Evolutionary conservation across 2,113 vertebrate genomes (phyloP), one percentile per base, ranked within the genome.

Genomic region (Monopterus albus): DNA sequence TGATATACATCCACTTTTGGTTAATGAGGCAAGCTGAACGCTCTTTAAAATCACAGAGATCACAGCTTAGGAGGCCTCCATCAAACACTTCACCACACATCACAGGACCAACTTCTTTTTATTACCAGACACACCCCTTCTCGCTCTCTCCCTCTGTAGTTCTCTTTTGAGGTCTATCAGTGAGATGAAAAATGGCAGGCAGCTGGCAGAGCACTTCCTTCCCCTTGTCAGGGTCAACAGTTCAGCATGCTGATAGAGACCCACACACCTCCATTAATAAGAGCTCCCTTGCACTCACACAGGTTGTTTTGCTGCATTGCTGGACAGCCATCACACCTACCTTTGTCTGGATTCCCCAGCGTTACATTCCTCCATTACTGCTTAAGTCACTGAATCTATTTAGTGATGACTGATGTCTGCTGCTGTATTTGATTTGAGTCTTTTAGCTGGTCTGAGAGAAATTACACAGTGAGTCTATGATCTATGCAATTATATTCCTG

Each of bases 151-250:
- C 18, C 28, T 31, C 43, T 42, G 36, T 40, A 21, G 55, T 52
- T 53, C 61, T 84, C 62, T 78, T 84, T 71, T 82, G 75, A 83
- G 82, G 62, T 83, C 81, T 71, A 83, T 88, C 76, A 78, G 76
- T 78, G 75, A 75, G 83, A 91, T 91, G 92, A 93, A 89, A 91
- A 92, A 94, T 91, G 85, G 70, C 74, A 7, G 65, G 82, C 81
- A 88, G 81, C 82, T 86, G 83, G 83, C 68, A 13, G 39, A 82
- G 82, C 72, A 89, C 84, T 90, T 90, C 88, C 82, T 90, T 88
- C 82, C 85, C 52, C 38, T 72, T 75, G 80, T 62, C 20, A 45
- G 87, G 91, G 90, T 92, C 91, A 93, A 6, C 65, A 83, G 92
- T 92, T 91, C 89, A 88, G 60, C 31, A 67, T 78, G 87, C 79